Percentiles rank a stretch among this genome's conserved stretches.
These are phyloP conservation scores for Lithophane leautieri DNA, from an alignment of 2,888 invertebrate genomes.

Conservation along the genomic window DNA sequence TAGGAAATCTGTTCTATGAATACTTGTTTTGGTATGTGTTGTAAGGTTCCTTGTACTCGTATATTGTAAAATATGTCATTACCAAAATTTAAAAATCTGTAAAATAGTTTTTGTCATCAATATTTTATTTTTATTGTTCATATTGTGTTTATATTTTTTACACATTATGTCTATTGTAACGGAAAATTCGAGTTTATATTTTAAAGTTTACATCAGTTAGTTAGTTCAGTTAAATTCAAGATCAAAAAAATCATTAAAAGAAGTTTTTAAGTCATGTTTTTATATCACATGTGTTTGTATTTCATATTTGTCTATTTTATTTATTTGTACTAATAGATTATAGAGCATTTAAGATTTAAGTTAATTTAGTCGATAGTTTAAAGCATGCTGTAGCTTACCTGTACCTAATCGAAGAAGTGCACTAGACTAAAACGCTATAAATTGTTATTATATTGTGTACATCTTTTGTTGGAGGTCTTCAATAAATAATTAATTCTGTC, in stretches of 20 bases:
- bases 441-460: background rate
- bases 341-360: background rate
- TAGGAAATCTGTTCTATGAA: constrained; percentile 20
- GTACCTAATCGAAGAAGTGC: background rate
- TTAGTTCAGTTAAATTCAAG: background rate
- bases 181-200: background rate
- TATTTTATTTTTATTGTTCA: background rate
- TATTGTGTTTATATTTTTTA: background rate
- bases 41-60: constrained; percentile 25
- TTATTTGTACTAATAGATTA: background rate
- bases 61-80: background rate
- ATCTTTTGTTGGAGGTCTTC: background rate
- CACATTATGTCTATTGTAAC: background rate
- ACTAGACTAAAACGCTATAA: background rate
- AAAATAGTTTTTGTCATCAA: background rate
- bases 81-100: background rate
- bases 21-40: constrained; percentile 23
- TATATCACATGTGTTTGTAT: background rate
- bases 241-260: background rate
- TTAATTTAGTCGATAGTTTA: background rate
- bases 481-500: background rate
- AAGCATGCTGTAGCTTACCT: background rate
- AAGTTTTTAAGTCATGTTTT: background rate
- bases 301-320: background rate
- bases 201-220: background rate